phyloP scores from a whole-genome alignment of 2,888 invertebrate species.

The Pristionchus arcanus region DNA sequence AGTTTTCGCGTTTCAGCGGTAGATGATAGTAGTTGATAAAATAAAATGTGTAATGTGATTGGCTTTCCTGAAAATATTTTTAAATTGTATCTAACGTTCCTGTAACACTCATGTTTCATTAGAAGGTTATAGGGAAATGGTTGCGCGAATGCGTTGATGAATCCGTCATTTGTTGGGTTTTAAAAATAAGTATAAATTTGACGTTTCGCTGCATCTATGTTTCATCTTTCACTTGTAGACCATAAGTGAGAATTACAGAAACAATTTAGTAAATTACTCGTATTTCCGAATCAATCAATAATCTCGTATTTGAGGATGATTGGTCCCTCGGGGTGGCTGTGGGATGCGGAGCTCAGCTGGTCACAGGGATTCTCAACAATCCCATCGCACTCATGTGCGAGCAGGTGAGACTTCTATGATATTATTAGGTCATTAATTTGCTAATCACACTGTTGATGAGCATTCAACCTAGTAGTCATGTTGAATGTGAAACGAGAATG shows the following conservation, averaged over 20 bases:
- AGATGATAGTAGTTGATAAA: not conserved
- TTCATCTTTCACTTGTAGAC: too few relatives aligned
- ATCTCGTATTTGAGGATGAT: constrained; percentile 68
- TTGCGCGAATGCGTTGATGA: too few relatives aligned
- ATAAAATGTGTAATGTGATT: not conserved
- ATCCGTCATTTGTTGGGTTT: too few relatives aligned
- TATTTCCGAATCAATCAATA: not conserved
- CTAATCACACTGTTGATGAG: not conserved
- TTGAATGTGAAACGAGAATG: not conserved
- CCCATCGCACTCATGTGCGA: constrained; percentile 81
- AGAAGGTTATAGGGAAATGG: not conserved
- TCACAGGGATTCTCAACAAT: constrained; percentile 82
- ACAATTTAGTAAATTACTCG: too few relatives aligned
- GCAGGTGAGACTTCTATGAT: constrained; percentile 78
- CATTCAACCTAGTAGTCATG: not conserved
- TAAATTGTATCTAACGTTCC: not conserved
- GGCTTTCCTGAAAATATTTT: not conserved
- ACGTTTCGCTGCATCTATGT: too few relatives aligned
- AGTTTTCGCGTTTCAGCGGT: not conserved
- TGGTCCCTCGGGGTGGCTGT: constrained; percentile 76
- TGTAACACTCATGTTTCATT: not conserved
- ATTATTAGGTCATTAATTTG: too few relatives aligned
- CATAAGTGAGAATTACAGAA: too few relatives aligned
- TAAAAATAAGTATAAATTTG: too few relatives aligned
- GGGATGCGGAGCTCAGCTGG: constrained; percentile 81